Evolutionary conservation across 2,888 invertebrate genomes (phyloP).

Genomic region (Troides helena): DNA sequence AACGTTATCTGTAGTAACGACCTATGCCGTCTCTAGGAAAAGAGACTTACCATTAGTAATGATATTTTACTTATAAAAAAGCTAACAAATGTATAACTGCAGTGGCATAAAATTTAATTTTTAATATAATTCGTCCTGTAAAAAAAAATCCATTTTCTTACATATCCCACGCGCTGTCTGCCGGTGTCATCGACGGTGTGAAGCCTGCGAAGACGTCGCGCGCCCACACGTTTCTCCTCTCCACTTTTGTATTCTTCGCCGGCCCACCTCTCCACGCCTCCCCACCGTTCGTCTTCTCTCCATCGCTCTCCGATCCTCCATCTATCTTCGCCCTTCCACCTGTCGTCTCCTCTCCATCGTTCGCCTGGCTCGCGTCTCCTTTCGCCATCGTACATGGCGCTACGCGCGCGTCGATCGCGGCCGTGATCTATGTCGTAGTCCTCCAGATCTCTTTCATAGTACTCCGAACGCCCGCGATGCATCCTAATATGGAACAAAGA

Average conservation of each 20-base stretch:
- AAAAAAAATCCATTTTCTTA: slow-evolving; percentile 30
- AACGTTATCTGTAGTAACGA: too few relatives aligned
- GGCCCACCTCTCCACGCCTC: slow-evolving; percentile 39
- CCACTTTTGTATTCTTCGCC: slow-evolving; percentile 37
- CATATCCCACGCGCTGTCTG: slow-evolving; percentile 43
- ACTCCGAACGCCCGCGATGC: slow-evolving; percentile 62
- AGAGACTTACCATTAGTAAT: too few relatives aligned
- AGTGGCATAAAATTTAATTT: too few relatives aligned
- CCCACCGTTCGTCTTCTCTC: slow-evolving; percentile 42
- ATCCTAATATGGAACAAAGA: slow-evolving; percentile 35
- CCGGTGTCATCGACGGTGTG: slow-evolving; percentile 59
- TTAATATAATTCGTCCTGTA: too few relatives aligned
- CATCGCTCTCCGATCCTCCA: slow-evolving; percentile 31
- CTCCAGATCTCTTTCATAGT: slow-evolving; percentile 55
- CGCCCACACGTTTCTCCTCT: slow-evolving; percentile 36
- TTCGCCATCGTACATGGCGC: slow-evolving; percentile 60
- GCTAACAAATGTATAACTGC: too few relatives aligned
- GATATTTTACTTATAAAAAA: too few relatives aligned
- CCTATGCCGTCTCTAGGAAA: too few relatives aligned
- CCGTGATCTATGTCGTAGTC: slow-evolving; percentile 45
- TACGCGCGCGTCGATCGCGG: slow-evolving; percentile 58
- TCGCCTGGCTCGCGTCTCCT: slow-evolving; percentile 42
- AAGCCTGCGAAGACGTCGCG: slow-evolving; percentile 52
- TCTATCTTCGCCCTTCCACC: too few relatives aligned
- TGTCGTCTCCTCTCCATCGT: slow-evolving; percentile 42